Evolutionary conservation across 2,113 vertebrate genomes (phyloP).

Genomic region (Xiphophorus hellerii): DNA sequence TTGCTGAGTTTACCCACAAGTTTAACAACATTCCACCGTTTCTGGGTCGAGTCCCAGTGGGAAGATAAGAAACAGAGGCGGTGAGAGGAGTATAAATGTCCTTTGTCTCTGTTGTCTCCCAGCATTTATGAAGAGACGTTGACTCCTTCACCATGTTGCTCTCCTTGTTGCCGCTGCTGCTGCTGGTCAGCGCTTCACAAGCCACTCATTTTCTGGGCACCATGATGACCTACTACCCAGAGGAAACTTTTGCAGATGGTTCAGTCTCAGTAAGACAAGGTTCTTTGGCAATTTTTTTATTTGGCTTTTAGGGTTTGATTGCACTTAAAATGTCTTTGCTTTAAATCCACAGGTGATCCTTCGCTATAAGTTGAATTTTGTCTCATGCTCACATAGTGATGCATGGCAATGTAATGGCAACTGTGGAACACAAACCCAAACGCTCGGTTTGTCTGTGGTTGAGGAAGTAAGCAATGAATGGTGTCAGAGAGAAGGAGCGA

Average conservation of each 20-base stretch:
- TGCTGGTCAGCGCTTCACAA: conserved; percentile 11
- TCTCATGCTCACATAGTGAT: fast-evolving
- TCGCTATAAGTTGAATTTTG: conserved; percentile 24
- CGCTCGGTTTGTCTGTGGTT: background rate
- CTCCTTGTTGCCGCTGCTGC: conserved; percentile 29
- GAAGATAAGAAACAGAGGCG: too few species aligned
- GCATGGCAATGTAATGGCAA: background rate
- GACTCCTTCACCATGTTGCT: conserved; percentile 1
- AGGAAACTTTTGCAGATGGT: background rate
- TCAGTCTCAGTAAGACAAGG: background rate
- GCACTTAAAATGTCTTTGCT: background rate
- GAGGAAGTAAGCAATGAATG: background rate
- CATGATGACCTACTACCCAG: conserved; percentile 37
- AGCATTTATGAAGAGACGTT: background rate
- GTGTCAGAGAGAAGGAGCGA: conserved; percentile 26
- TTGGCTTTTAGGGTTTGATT: background rate
- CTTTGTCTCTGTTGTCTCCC: background rate
- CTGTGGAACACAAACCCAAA: background rate
- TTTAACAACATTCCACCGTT: too few species aligned
- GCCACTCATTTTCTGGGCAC: conserved; percentile 15
- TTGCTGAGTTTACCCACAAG: too few species aligned
- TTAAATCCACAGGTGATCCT: conserved; percentile 29
- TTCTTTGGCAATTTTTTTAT: fast-evolving
- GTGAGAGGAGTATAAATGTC: too few species aligned
- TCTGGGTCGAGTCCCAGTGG: too few species aligned